These are phyloP conservation scores for Agriopis leucophaearia DNA, from an alignment of 2,888 invertebrate species.

Conservation along the genomic window DNA sequence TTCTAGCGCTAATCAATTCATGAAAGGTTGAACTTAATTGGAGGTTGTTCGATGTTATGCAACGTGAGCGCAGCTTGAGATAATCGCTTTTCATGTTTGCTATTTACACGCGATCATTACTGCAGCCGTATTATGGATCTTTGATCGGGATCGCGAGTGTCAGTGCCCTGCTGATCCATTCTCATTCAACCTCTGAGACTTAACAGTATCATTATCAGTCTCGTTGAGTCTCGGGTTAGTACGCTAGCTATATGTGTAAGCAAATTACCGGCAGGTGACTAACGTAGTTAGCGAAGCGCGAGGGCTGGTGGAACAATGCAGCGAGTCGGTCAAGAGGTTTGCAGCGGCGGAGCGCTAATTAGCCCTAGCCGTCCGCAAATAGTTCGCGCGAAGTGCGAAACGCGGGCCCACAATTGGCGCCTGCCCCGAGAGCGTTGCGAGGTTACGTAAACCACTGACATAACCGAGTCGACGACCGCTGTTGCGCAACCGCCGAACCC, in stretches of 20 bases:
- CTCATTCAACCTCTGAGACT: constrained; percentile 14
- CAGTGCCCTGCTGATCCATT: too few relatives aligned
- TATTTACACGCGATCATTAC: constrained; percentile 22
- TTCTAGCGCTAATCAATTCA: constrained; percentile 72
- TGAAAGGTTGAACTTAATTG: constrained; percentile 80
- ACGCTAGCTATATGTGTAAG: neutral
- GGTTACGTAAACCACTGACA: constrained; percentile 85
- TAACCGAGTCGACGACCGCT: constrained; percentile 85
- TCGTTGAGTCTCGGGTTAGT: constrained; percentile 7
- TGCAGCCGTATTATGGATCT: too few relatives aligned
- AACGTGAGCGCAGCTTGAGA: constrained; percentile 47
- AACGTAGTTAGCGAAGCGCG: constrained; percentile 58
- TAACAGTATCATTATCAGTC: constrained; percentile 12
- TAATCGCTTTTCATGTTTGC: constrained; percentile 33
- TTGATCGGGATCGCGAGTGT: too few relatives aligned
- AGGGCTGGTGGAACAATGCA: constrained; percentile 60
- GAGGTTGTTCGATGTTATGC: constrained; percentile 66
- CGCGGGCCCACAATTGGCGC: constrained; percentile 60
- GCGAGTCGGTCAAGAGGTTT: constrained; percentile 59
- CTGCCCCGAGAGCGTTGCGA: constrained; percentile 80
- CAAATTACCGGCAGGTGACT: constrained; percentile 44
- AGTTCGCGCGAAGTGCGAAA: constrained; percentile 81
- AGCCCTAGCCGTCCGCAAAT: constrained; percentile 73
- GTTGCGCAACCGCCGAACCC: constrained; percentile 83
- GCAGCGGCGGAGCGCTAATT: constrained; percentile 67